Evolutionary conservation across 2,797 vertebrate species (phyloP).

Genomic region (Lacerta viridis): DNA sequence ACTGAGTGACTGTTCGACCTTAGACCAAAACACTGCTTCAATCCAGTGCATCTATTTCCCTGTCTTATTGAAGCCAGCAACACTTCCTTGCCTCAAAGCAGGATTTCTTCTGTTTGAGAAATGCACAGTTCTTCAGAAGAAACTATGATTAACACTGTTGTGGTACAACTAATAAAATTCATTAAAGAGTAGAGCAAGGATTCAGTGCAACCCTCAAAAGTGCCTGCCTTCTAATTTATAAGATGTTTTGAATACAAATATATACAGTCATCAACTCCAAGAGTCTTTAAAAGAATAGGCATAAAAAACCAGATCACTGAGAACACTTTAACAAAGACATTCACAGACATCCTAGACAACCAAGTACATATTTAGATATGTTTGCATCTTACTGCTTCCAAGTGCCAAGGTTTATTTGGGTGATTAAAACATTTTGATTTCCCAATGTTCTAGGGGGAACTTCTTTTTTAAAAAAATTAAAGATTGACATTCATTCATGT

Average conservation of each 20-base stretch:
- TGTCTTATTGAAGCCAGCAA: accelerated
- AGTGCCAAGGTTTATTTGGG: not conserved
- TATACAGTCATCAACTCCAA: not conserved
- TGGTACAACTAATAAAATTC: not conserved
- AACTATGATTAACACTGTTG: not conserved
- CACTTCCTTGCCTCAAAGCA: not conserved
- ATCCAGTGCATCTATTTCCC: not conserved
- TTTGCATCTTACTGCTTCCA: not conserved
- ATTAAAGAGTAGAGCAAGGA: not conserved
- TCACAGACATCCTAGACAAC: not conserved
- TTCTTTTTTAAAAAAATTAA: not conserved
- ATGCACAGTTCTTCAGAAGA: not conserved
- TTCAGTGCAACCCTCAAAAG: accelerated
- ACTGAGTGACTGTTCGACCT: not conserved
- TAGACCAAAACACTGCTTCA: accelerated
- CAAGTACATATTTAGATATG: not conserved
- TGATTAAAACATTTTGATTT: not conserved
- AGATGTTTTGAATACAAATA: not conserved
- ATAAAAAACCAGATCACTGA: not conserved
- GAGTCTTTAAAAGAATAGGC: too few relatives aligned
- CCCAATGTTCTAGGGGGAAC: not conserved
- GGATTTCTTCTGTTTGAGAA: not conserved
- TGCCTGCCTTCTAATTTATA: not conserved
- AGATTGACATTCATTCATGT: not conserved
- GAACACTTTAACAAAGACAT: not conserved